Conservation (phyloP, 2,888 invertebrate species). For the Brenthis hecate region DNA sequence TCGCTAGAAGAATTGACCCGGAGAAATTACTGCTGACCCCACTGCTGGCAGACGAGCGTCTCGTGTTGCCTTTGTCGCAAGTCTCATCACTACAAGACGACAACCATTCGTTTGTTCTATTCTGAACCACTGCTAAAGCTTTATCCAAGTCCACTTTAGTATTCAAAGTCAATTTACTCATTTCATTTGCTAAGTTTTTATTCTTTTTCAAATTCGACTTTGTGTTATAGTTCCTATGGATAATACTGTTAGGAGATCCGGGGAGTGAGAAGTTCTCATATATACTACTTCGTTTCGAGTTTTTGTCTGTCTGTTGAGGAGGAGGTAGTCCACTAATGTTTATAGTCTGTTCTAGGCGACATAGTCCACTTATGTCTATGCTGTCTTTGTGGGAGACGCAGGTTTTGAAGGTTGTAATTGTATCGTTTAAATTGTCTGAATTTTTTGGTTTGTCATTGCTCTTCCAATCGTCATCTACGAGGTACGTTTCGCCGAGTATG, state of each 20-base stretch:
- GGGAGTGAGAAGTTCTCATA: conserved; percentile 74
- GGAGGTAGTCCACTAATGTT: conserved; percentile 65
- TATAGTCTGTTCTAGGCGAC: conserved; percentile 52
- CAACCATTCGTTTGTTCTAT: conserved; percentile 69
- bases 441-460: conserved; percentile 30
- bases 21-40: conserved; percentile 73
- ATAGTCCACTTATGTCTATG: conserved; percentile 65
- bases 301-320: conserved; percentile 56
- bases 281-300: conserved; percentile 53
- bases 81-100: conserved; percentile 51
- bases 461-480: conserved; percentile 56
- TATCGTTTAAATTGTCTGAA: conserved; percentile 45
- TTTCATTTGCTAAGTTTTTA: conserved; percentile 10
- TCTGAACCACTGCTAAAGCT: conserved; percentile 66
- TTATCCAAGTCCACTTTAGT: conserved; percentile 54
- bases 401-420: conserved; percentile 61
- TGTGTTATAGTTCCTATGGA: conserved; percentile 67
- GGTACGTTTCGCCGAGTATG: conserved; percentile 65
- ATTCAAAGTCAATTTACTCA: background rate
- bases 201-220: conserved; percentile 61
- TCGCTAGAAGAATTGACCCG: conserved; percentile 76
- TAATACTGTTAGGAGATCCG: conserved; percentile 67
- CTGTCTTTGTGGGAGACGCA: conserved; percentile 55
- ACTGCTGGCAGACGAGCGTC: conserved; percentile 73
- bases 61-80: conserved; percentile 57